phyloP scores from a whole-genome alignment of 2,113 vertebrate genomes.

The Mustela nigripes region DNA sequence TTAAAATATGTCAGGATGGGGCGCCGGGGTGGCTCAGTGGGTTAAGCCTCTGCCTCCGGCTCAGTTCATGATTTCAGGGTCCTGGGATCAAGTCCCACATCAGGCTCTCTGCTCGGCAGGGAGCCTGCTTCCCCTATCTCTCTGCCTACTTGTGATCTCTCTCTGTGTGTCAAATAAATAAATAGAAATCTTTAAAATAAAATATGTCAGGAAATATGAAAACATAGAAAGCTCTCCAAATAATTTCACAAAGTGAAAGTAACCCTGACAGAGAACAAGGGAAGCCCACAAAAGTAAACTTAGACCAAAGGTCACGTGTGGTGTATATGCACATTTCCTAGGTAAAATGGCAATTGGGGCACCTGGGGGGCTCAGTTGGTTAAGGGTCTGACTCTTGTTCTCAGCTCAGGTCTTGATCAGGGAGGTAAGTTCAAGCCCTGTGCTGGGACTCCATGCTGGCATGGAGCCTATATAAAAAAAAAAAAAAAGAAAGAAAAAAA shows the following conservation, averaged over 20 bases:
- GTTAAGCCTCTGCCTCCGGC: too few species aligned
- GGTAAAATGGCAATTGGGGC: neutral
- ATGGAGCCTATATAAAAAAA: too few species aligned
- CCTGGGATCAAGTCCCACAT: too few species aligned
- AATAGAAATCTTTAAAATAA: neutral
- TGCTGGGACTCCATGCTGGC: too few species aligned
- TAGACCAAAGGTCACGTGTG: neutral
- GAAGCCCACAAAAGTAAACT: neutral
- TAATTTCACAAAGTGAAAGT: neutral
- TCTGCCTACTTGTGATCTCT: too few species aligned
- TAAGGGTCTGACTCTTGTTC: neutral
- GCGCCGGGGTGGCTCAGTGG: too few species aligned
- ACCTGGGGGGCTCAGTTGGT: neutral
- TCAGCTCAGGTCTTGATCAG: neutral
- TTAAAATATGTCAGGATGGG: neutral
- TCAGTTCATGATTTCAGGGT: too few species aligned
- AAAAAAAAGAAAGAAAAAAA: too few species aligned
- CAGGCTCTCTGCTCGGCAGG: too few species aligned
- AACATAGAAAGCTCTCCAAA: neutral
- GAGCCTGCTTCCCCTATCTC: too few species aligned
- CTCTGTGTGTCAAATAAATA: too few species aligned
- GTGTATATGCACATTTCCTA: neutral
- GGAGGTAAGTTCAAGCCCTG: too few species aligned
- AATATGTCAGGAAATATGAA: neutral
- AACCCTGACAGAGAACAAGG: neutral